Evolutionary conservation across 2,888 invertebrate species (phyloP).

Genomic region (Nymphalis polychloros): DNA sequence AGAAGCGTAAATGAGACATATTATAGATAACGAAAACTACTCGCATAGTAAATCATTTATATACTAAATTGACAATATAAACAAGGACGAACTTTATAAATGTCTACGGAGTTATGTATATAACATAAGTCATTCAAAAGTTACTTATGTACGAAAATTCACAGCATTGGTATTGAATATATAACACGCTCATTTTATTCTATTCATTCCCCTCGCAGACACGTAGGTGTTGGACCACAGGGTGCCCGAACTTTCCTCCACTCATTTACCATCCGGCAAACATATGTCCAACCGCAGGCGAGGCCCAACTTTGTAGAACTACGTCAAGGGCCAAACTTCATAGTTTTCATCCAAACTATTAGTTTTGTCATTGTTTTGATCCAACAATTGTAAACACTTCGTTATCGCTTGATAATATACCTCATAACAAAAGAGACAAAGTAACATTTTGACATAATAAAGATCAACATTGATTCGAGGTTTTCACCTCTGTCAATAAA

Average conservation of each 20-base stretch:
- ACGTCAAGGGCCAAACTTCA: constrained; percentile 22
- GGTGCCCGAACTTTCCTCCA: constrained; percentile 18
- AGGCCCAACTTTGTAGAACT: constrained; percentile 21
- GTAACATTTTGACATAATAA: not conserved
- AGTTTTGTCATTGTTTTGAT: constrained; percentile 19
- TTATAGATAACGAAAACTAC: too few species aligned
- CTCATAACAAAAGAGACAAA: not conserved
- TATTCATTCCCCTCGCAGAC: constrained; percentile 11
- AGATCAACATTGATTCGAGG: too few species aligned
- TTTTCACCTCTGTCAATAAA: too few species aligned
- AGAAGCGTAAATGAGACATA: too few species aligned
- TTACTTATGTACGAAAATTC: not conserved
- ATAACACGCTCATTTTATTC: not conserved
- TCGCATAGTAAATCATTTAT: too few species aligned
- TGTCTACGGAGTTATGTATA: too few species aligned
- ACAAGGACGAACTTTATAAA: too few species aligned
- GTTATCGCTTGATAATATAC: not conserved
- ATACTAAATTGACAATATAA: too few species aligned
- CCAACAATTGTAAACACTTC: not conserved
- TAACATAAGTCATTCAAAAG: too few species aligned
- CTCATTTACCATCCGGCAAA: constrained; percentile 24
- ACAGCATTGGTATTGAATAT: not conserved
- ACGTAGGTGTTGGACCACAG: constrained; percentile 12
- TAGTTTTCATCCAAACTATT: constrained; percentile 11
- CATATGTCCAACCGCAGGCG: constrained; percentile 25